Percentiles rank a stretch among this genome's conserved stretches.
These are phyloP conservation scores for Helicoverpa armigera DNA, from an alignment of 1,140 invertebrate species.

Conservation along the genomic window DNA sequence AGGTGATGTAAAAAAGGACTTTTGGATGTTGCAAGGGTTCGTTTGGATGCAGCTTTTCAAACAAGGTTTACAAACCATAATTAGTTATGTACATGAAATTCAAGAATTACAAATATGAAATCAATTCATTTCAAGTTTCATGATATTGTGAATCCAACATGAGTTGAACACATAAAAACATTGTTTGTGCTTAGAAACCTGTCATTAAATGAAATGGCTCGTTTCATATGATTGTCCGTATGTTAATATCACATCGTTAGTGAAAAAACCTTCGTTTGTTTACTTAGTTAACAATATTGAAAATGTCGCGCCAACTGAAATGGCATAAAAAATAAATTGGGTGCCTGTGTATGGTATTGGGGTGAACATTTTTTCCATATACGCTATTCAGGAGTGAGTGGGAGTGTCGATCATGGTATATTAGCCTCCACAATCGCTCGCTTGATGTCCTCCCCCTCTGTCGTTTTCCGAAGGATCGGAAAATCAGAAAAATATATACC, in stretches of 20 bases:
- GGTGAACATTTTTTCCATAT: constrained; percentile 41
- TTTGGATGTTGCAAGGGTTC: not conserved
- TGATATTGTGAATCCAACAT: no score
- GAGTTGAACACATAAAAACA: no score
- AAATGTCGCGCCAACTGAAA: constrained; percentile 18
- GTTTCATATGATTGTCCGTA: not conserved
- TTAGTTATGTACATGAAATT: not conserved
- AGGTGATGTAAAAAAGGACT: constrained; percentile 27
- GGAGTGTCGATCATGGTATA: constrained; percentile 41
- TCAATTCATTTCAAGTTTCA: no score
- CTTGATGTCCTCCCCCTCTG: constrained; percentile 27
- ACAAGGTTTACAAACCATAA: not conserved
- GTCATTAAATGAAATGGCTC: not conserved
- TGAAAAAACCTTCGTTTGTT: constrained; percentile 17
- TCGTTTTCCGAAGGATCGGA: constrained; percentile 35
- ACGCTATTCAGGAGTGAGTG: constrained; percentile 27
- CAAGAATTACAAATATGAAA: no score
- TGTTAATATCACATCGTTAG: constrained; percentile 1
- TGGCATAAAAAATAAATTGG: constrained; percentile 45
- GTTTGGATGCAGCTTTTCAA: not conserved
- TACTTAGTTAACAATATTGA: constrained; percentile 1
- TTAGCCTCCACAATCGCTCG: constrained; percentile 41
- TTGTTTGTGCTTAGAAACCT: not conserved
- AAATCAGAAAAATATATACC: constrained; percentile 35
- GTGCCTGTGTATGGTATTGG: constrained; percentile 29